Conservation (phyloP, 2,797 vertebrate genomes). For the Melanogrammus aeglefinus region DNA sequence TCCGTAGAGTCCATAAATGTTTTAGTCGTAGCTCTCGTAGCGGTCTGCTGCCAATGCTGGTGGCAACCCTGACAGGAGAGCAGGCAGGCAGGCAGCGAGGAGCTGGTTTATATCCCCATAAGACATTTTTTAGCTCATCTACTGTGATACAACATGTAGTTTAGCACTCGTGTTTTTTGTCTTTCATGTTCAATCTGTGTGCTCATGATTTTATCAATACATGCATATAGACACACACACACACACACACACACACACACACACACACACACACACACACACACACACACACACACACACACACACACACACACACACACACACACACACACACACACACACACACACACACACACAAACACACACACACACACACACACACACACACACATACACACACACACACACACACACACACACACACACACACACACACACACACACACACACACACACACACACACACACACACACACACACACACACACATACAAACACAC, state of each 20-base stretch:
- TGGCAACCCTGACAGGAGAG: background rate
- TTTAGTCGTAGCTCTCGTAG: background rate
- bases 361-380: background rate
- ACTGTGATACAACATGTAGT: background rate
- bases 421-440: background rate
- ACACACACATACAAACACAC: background rate
- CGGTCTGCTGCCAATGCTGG: background rate
- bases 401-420: background rate
- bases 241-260: slow-evolving; percentile 6
- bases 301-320: background rate
- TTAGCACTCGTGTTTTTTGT: background rate
- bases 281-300: background rate
- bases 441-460: background rate
- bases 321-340: slow-evolving; percentile 2
- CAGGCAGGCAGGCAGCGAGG: background rate
- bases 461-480: background rate
- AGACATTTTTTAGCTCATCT: background rate
- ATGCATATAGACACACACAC: background rate
- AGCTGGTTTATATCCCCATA: background rate
- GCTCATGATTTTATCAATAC: background rate
- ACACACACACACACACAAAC: slow-evolving; percentile 1
- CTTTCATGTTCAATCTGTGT: background rate
- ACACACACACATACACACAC: background rate
- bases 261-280: slow-evolving; percentile 3
- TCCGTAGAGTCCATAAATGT: background rate